phyloP scores from a whole-genome alignment of 2,113 vertebrate species.

The Poeciliopsis occidentalis region DNA sequence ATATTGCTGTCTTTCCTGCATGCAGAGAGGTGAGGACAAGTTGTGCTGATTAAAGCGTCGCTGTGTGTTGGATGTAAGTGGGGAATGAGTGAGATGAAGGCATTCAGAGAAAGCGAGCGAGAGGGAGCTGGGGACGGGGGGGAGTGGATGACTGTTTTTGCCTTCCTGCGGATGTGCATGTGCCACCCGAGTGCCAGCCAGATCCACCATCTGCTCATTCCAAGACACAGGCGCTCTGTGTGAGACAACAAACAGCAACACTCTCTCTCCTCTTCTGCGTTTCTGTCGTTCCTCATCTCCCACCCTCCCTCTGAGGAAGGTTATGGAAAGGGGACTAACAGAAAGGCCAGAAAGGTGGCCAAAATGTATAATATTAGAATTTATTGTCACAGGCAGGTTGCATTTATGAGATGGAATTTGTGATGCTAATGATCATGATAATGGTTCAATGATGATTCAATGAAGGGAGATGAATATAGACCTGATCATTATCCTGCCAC shows the following conservation, averaged over 20 bases:
- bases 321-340: slow-evolving; percentile 6
- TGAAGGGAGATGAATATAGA: no score
- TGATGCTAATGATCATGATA: no score
- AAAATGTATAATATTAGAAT: background rate
- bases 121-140: slow-evolving; percentile 5
- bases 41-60: slow-evolving; percentile 61
- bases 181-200: slow-evolving; percentile 70
- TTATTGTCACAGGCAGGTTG: slow-evolving; percentile 20
- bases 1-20: slow-evolving; percentile 24
- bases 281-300: slow-evolving; percentile 21
- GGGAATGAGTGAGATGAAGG: slow-evolving; percentile 35
- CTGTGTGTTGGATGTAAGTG: slow-evolving; percentile 22
- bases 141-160: slow-evolving; percentile 47
- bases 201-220: slow-evolving; percentile 79
- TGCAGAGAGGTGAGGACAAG: slow-evolving; percentile 56
- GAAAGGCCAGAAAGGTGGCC: background rate
- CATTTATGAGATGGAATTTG: background rate
- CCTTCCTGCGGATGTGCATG: slow-evolving; percentile 74
- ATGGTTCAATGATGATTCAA: no score
- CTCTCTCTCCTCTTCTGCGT: slow-evolving; percentile 17
- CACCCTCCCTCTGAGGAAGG: slow-evolving; percentile 35
- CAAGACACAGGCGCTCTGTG: slow-evolving; percentile 69
- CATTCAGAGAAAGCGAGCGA: slow-evolving; percentile 34
- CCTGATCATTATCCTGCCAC: no score
- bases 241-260: slow-evolving; percentile 47